A percentile compares a stretch with the other conserved stretches of the same genome.
Evolutionary conservation across 2,888 invertebrate genomes (phyloP).

Genomic region (Drosophila flavopinicola): DNA sequence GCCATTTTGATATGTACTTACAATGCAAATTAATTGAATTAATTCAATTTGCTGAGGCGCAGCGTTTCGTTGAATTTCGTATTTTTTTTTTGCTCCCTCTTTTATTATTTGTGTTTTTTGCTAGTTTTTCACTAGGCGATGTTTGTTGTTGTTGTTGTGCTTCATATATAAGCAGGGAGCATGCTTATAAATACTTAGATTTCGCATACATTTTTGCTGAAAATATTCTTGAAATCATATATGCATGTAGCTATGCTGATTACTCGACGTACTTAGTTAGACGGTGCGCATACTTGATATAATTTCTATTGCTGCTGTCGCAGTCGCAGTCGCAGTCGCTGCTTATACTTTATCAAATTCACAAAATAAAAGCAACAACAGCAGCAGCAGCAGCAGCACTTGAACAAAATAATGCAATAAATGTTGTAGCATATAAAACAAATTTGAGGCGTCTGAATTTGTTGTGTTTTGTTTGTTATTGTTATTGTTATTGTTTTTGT

Average conservation of each 20-base stretch:
- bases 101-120: conserved; percentile 12
- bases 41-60: conserved; percentile 74
- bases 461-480: neutral
- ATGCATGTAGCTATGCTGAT: conserved; percentile 5
- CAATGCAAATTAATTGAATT: conserved; percentile 83
- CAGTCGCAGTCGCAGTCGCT: too few species aligned
- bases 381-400: conserved; percentile 37
- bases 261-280: conserved; percentile 39
- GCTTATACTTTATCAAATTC: conserved; percentile 26
- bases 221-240: conserved; percentile 3
- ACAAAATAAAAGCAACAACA: conserved; percentile 12
- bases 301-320: too few species aligned
- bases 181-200: conserved; percentile 34
- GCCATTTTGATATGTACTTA: conserved; percentile 70
- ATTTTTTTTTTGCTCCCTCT: conserved; percentile 4
- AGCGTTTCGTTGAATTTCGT: conserved; percentile 40
- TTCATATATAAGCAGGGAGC: conserved; percentile 15
- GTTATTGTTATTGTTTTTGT: conserved; percentile 19
- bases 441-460: neutral
- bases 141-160: neutral
- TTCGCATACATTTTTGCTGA: conserved; percentile 21
- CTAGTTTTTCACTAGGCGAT: neutral
- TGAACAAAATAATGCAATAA: conserved; percentile 66
- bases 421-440: conserved; percentile 39
- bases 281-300: conserved; percentile 42